phyloP scores from a whole-genome alignment of 37 sponge, comb jelly and placozoan genomes.

The Eunapius fragilis region DNA sequence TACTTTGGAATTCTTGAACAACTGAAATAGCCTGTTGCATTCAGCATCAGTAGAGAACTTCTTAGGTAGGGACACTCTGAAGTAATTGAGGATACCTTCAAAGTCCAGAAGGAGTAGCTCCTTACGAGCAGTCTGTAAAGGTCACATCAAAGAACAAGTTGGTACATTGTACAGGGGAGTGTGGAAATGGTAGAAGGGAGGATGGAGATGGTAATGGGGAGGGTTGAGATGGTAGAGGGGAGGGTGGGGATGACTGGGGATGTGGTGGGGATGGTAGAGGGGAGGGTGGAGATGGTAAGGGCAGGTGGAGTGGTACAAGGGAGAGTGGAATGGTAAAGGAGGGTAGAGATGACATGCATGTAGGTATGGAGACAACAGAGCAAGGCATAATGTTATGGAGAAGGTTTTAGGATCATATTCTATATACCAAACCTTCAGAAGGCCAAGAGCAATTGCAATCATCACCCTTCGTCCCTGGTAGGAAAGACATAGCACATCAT shows the following conservation, averaged over 20 bases:
- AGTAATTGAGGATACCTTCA: slow-evolving; percentile 91
- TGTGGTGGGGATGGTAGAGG: too few relatives aligned
- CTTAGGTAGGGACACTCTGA: slow-evolving; percentile 88
- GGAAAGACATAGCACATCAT: background rate
- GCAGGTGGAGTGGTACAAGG: too few relatives aligned
- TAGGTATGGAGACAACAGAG: too few relatives aligned
- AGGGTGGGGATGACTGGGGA: too few relatives aligned
- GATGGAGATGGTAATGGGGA: too few relatives aligned
- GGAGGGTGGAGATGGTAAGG: too few relatives aligned
- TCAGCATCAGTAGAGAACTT: slow-evolving; percentile 80
- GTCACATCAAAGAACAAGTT: background rate
- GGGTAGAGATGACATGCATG: background rate
- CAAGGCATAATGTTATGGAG: too few relatives aligned
- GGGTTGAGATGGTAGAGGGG: too few relatives aligned
- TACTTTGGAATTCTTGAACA: slow-evolving; percentile 53
- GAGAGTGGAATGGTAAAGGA: too few relatives aligned
- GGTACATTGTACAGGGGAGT: too few relatives aligned
- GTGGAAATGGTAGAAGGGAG: too few relatives aligned
- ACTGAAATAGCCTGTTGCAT: slow-evolving; percentile 51
- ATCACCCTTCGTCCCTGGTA: slow-evolving; percentile 25
- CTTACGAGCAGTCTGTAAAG: slow-evolving; percentile 26
- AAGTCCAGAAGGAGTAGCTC: slow-evolving; percentile 80
- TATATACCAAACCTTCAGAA: slow-evolving; percentile 64
- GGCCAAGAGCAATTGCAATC: slow-evolving; percentile 69
- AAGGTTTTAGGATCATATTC: background rate